phyloP scores from a whole-genome alignment of 2,113 vertebrate species.

The Donacobius atricapilla region DNA sequence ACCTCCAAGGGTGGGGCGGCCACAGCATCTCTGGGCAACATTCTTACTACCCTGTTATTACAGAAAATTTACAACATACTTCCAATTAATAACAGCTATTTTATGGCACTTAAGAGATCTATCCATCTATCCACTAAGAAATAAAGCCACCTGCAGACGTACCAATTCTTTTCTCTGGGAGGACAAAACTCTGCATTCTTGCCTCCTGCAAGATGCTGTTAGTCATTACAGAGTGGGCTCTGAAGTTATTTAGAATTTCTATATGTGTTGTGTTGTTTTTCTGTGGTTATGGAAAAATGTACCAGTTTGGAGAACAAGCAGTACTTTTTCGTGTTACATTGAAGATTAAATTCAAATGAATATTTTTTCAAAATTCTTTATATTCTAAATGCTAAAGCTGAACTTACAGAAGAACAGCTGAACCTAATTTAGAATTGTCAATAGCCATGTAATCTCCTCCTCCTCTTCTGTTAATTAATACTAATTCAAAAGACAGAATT shows the following conservation, averaged over 20 bases:
- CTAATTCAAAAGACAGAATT: not conserved
- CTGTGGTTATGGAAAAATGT: not conserved
- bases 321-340: not conserved
- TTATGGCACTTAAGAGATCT: not conserved
- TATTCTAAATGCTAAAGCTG: not conserved
- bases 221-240: slow-evolving; percentile 14
- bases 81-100: not conserved
- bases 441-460: not conserved
- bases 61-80: not conserved
- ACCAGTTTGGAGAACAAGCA: not conserved
- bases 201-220: not conserved
- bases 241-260: slow-evolving; percentile 4
- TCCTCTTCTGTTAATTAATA: slow-evolving; percentile 27
- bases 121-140: too few relatives aligned
- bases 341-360: not conserved
- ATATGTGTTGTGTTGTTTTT: not conserved
- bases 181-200: not conserved
- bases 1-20: not conserved
- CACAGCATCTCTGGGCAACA: not conserved
- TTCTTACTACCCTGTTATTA: not conserved
- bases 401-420: slow-evolving; percentile 4
- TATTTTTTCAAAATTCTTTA: not conserved
- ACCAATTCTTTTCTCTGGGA: not conserved
- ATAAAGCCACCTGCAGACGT: not conserved
- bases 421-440: slow-evolving; percentile 27